These are phyloP conservation scores for Euschistus heros DNA, from an alignment of 1,140 invertebrate species.

Conservation along the genomic window DNA sequence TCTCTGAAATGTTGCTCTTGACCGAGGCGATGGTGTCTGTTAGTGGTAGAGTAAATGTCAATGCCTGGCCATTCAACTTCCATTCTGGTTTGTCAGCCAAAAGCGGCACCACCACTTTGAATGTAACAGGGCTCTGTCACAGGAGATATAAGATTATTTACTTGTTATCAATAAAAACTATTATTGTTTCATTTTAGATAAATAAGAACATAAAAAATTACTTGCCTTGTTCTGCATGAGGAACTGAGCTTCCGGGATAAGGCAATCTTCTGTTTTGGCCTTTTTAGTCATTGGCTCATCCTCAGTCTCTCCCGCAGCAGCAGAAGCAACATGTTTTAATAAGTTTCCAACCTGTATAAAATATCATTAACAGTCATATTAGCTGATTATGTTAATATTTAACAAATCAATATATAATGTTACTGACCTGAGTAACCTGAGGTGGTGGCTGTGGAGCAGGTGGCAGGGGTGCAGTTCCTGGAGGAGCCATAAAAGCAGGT, in stretches of 20 bases:
- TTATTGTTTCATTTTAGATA: neutral
- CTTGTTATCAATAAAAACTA: conserved; percentile 15
- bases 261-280: conserved; percentile 78
- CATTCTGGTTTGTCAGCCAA: conserved; percentile 87
- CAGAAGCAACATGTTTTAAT: conserved; percentile 30
- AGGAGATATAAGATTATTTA: conserved; percentile 19
- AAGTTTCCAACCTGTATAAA: conserved; percentile 18
- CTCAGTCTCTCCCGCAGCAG: conserved; percentile 37
- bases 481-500: conserved; percentile 31
- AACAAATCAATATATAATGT: no score
- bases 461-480: conserved; percentile 25
- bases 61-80: conserved; percentile 87
- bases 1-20: conserved; percentile 81
- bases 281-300: conserved; percentile 85
- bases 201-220: neutral
- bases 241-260: conserved; percentile 81
- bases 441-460: conserved; percentile 28
- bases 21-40: conserved; percentile 72
- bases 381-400: no score
- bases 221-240: conserved; percentile 46
- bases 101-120: conserved; percentile 70
- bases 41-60: conserved; percentile 67
- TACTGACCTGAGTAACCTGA: conserved; percentile 8
- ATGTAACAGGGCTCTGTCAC: conserved; percentile 53
- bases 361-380: neutral